phyloP scores from a whole-genome alignment of 2,797 vertebrate species.

The Phaenicophaeus curvirostris region DNA sequence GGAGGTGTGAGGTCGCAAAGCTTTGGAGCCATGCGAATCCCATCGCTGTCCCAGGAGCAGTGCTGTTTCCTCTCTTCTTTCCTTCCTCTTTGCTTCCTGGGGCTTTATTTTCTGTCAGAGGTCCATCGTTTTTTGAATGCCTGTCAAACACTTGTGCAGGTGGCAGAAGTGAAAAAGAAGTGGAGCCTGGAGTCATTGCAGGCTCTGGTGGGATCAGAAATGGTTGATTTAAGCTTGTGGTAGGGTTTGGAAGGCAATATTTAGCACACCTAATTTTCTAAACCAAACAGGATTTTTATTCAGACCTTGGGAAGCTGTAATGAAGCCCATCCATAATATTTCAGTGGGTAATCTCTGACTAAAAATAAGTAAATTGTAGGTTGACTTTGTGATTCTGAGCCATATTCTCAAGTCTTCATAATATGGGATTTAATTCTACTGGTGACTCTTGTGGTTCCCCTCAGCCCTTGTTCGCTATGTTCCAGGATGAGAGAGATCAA shows the following conservation, averaged over 20 bases:
- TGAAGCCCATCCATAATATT: neutral
- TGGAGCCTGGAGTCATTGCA: neutral
- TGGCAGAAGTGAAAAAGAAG: constrained; percentile 32
- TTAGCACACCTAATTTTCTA: neutral
- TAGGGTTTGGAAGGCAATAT: neutral
- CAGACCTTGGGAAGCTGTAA: neutral
- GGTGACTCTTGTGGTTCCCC: neutral
- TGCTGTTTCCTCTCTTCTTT: constrained; percentile 67
- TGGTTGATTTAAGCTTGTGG: neutral
- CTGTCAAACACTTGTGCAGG: constrained; percentile 46
- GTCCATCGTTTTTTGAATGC: constrained; percentile 60
- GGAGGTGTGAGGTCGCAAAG: neutral
- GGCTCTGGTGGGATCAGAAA: neutral
- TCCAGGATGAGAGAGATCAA: neutral
- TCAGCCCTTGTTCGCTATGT: neutral
- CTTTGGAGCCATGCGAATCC: constrained; percentile 43
- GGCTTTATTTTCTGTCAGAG: constrained; percentile 64
- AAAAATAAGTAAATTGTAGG: neutral
- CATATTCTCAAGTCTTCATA: neutral
- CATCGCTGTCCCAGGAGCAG: constrained; percentile 30
- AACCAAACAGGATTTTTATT: neutral
- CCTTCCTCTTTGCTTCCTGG: constrained; percentile 73
- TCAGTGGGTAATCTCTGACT: neutral
- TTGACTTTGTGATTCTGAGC: neutral
- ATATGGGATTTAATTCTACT: neutral